Percentiles rank a stretch among this genome's conserved stretches.
phyloP scores from a whole-genome alignment of 2,888 invertebrate species.

The Ptycholaimellus sp. region DNA sequence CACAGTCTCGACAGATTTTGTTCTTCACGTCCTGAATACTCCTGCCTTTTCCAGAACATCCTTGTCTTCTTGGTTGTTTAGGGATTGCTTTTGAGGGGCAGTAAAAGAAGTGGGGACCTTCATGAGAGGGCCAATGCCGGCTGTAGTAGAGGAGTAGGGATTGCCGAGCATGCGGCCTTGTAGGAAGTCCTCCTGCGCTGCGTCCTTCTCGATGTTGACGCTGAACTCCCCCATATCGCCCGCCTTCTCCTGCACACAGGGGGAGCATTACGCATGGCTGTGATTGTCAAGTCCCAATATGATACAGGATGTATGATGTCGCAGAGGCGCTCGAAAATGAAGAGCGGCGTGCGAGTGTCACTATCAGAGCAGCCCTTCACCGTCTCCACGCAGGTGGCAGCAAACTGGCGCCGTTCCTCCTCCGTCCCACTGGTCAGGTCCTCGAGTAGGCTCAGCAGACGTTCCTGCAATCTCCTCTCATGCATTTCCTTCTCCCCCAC shows the following conservation, averaged over 20 bases:
- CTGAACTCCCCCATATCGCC: slow-evolving; percentile 89
- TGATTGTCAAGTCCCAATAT: no score
- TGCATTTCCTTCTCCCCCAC: background rate
- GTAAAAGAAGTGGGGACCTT: no score
- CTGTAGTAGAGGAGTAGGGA: slow-evolving; percentile 77
- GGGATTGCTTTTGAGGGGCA: no score
- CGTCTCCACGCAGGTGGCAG: slow-evolving; percentile 67
- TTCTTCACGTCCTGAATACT: slow-evolving; percentile 97
- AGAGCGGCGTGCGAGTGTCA: slow-evolving; percentile 82
- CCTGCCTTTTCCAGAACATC: no score
- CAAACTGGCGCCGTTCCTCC: background rate
- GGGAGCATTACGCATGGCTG: no score
- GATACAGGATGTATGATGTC: slow-evolving; percentile 72
- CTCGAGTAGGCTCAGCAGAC: slow-evolving; percentile 65
- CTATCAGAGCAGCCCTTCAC: slow-evolving; percentile 60
- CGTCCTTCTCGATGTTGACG: slow-evolving; percentile 83
- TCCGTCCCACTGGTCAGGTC: slow-evolving; percentile 66
- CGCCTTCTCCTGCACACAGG: slow-evolving; percentile 36
- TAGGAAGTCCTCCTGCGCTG: slow-evolving; percentile 92
- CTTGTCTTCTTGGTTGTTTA: no score
- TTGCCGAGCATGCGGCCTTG: slow-evolving; percentile 80
- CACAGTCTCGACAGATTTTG: slow-evolving; percentile 68
- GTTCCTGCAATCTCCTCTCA: slow-evolving; percentile 1
- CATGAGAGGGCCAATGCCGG: slow-evolving; percentile 86
- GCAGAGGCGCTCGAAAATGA: slow-evolving; percentile 83